These are phyloP conservation scores for Columba janthina DNA, from an alignment of 2,113 vertebrate genomes.

Conservation along the genomic window DNA sequence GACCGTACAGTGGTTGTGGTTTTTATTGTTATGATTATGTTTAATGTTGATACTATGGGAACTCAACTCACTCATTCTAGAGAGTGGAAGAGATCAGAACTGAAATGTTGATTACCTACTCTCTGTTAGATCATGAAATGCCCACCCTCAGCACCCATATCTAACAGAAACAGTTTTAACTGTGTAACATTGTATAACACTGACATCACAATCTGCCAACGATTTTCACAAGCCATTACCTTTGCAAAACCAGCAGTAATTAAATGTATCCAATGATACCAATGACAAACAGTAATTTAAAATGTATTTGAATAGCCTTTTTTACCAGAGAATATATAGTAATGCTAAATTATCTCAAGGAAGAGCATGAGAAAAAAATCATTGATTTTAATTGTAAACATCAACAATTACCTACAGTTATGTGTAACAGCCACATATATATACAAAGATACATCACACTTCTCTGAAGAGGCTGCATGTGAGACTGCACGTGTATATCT, in stretches of 20 bases:
- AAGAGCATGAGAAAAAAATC: not conserved
- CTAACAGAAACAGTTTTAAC: not conserved
- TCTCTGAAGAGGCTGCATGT: not conserved
- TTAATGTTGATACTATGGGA: not conserved
- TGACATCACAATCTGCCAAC: not conserved
- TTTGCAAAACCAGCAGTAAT: not conserved
- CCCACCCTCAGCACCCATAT: not conserved
- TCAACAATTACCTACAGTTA: not conserved
- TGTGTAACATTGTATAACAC: not conserved
- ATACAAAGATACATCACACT: not conserved
- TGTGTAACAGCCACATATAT: rapidly evolving
- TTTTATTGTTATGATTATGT: not conserved
- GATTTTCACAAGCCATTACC: not conserved
- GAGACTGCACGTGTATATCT: not conserved
- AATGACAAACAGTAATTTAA: not conserved
- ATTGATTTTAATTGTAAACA: not conserved
- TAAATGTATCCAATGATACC: not conserved
- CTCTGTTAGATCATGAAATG: not conserved
- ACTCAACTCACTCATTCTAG: not conserved
- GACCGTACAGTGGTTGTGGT: no score
- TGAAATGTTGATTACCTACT: not conserved
- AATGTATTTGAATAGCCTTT: not conserved
- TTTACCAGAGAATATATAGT: not conserved
- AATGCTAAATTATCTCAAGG: not conserved
- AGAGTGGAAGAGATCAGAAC: not conserved